Conservation (phyloP, 2,113 vertebrate species). For the Aphyosemion australe region DNA sequence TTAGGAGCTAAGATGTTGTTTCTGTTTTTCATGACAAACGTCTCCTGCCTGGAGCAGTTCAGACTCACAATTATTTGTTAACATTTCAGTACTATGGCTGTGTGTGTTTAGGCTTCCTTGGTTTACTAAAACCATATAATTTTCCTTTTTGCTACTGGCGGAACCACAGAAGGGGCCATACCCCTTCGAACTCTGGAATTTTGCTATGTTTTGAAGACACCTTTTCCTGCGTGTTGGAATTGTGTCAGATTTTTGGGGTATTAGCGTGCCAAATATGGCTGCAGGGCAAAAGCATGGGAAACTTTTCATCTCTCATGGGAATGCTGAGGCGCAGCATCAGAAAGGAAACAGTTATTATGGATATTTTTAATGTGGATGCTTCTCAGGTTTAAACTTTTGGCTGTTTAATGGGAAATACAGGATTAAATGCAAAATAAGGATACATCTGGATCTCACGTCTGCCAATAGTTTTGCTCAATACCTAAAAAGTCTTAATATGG, state of each 20-base stretch:
- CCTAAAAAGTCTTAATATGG: too few relatives aligned
- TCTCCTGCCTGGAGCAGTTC: constrained; percentile 31
- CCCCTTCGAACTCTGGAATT: constrained; percentile 44
- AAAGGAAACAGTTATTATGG: constrained; percentile 16
- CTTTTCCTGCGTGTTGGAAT: constrained; percentile 63
- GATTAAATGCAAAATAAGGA: constrained; percentile 1
- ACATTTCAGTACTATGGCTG: constrained; percentile 43
- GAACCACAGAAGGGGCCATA: constrained; percentile 37
- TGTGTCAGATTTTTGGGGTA: constrained; percentile 63
- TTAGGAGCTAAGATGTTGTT: too few relatives aligned
- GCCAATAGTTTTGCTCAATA: constrained; percentile 1
- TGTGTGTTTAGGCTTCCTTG: constrained; percentile 62
- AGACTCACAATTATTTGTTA: constrained; percentile 55
- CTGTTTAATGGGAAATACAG: constrained; percentile 17
- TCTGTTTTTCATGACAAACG: constrained; percentile 4
- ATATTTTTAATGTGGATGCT: constrained; percentile 30
- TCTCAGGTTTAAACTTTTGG: not conserved
- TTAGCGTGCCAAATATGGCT: constrained; percentile 61
- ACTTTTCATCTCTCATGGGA: constrained; percentile 53
- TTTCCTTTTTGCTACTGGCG: constrained; percentile 48
- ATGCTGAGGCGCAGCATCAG: constrained; percentile 17
- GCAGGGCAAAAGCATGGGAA: constrained; percentile 60
- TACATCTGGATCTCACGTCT: not conserved
- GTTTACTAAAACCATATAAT: constrained; percentile 72
- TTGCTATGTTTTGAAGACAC: constrained; percentile 62